A percentile compares a stretch with the other conserved stretches of the same genome.
phyloP scores from a whole-genome alignment of 2,888 invertebrate species.

The Yponomeuta sedellus region DNA sequence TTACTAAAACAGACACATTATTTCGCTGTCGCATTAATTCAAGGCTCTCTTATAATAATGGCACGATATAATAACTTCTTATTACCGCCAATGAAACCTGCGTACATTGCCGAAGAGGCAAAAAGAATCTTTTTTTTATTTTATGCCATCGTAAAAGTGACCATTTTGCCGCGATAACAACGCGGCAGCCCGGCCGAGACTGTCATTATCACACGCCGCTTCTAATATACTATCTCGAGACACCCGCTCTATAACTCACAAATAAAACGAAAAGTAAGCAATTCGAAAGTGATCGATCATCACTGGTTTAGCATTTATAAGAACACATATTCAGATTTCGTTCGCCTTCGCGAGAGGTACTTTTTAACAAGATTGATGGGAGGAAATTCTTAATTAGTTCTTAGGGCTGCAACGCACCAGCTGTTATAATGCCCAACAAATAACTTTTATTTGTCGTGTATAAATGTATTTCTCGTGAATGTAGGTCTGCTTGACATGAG shows the following conservation, averaged over 20 bases:
- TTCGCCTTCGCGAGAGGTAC: not conserved
- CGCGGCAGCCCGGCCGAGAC: conserved; percentile 28
- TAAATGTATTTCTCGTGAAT: no score
- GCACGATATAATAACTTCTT: conserved; percentile 28
- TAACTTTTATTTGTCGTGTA: no score
- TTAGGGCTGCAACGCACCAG: not conserved
- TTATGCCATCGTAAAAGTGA: conserved; percentile 49
- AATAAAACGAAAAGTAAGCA: not conserved
- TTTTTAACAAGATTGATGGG: not conserved
- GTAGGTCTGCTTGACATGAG: no score
- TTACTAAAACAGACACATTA: no score
- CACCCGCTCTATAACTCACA: not conserved
- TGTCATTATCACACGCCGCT: conserved; percentile 32
- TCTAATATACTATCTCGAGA: conserved; percentile 17
- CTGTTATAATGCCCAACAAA: no score
- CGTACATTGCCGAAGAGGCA: conserved; percentile 24
- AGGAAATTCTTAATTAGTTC: not conserved
- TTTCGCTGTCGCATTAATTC: no score
- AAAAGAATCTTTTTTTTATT: conserved; percentile 35
- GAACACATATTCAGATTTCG: not conserved
- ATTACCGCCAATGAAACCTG: conserved; percentile 35
- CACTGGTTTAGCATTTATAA: not conserved
- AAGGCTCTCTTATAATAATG: not conserved
- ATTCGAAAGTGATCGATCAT: not conserved
- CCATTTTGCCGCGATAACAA: conserved; percentile 40